These are phyloP conservation scores for Emydocephalus ijimae DNA, from an alignment of 2,113 vertebrate genomes.

Conservation along the genomic window DNA sequence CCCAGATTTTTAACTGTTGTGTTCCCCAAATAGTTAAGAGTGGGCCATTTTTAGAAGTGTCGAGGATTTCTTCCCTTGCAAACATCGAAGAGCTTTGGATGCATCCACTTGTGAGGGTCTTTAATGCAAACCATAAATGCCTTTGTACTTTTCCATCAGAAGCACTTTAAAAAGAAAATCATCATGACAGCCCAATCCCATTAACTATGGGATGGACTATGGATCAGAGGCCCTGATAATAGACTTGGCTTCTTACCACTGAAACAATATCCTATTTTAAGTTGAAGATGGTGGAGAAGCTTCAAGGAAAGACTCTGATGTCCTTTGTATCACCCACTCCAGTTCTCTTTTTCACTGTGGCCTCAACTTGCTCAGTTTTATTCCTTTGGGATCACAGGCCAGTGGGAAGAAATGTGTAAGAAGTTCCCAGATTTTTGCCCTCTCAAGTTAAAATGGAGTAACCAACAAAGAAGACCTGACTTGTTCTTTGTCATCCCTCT, in stretches of 20 bases:
- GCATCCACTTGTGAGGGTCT: background rate
- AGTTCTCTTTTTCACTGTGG: background rate
- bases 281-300: background rate
- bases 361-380: background rate
- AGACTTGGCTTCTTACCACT: background rate
- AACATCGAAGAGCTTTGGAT: background rate
- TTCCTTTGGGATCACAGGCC: background rate
- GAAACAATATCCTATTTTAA: slow-evolving; percentile 4
- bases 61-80: background rate
- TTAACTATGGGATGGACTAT: background rate
- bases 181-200: background rate
- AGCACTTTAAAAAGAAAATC: background rate
- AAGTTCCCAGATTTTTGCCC: background rate
- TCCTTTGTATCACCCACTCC: background rate
- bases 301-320: background rate
- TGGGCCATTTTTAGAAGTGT: slow-evolving; percentile 5
- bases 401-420: background rate
- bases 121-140: background rate
- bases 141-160: slow-evolving; percentile 15
- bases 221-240: background rate
- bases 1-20: background rate
- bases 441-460: background rate
- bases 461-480: background rate
- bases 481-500: background rate
- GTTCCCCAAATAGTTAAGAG: background rate